These are phyloP conservation scores for Drosophila sechellia DNA, from an alignment of 1,140 invertebrate genomes.

Conservation along the genomic window DNA sequence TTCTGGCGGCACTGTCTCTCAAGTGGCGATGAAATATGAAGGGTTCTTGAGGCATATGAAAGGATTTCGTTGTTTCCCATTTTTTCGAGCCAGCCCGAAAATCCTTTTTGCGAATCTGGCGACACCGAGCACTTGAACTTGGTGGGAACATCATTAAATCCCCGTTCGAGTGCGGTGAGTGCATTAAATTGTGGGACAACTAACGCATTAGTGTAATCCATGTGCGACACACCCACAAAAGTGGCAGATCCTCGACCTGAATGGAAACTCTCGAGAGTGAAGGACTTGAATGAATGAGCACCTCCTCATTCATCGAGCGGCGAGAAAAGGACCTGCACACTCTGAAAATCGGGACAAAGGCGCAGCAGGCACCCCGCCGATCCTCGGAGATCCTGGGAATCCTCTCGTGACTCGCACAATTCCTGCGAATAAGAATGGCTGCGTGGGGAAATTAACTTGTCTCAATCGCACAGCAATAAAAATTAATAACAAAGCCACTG, in stretches of 20 bases:
- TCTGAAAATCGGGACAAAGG: conserved; percentile 50
- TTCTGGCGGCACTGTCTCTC: conserved; percentile 56
- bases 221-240: conserved; percentile 71
- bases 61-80: conserved; percentile 62
- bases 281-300: conserved; percentile 62
- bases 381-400: conserved; percentile 67
- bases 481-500: conserved; percentile 78
- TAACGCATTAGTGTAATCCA: conserved; percentile 77
- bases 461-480: conserved; percentile 71
- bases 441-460: conserved; percentile 55
- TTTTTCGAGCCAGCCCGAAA: conserved; percentile 39
- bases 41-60: conserved; percentile 69
- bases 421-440: conserved; percentile 34
- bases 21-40: conserved; percentile 73
- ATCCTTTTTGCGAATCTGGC: conserved; percentile 76
- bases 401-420: conserved; percentile 24
- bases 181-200: conserved; percentile 74
- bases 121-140: conserved; percentile 66
- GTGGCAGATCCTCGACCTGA: conserved; percentile 11
- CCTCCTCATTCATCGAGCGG: conserved; percentile 54
- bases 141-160: conserved; percentile 80
- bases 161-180: conserved; percentile 56
- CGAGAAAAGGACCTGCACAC: conserved; percentile 35
- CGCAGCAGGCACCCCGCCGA: conserved; percentile 61
- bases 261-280: conserved; percentile 29